Base-by-base conservation (phyloP, 2,888 invertebrate genomes). In the Stenoptilia bipunctidactyla region DNA sequence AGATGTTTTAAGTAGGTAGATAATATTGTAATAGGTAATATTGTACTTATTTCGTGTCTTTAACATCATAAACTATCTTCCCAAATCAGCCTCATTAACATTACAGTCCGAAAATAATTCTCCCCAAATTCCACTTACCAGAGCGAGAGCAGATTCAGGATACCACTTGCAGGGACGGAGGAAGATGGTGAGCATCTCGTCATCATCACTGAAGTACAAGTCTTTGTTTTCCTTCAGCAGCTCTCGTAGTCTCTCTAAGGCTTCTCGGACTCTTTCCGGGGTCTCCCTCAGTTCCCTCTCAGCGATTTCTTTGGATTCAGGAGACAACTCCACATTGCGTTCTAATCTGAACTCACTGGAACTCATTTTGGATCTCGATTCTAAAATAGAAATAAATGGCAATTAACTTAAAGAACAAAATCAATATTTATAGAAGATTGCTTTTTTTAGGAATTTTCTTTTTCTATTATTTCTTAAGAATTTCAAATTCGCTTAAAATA, bases 121-220 rank as follows among this genome's bases (percentile, higher is more conserved):
- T n/a, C n/a, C n/a, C n/a, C n/a, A n/a, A n/a, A n/a, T n/a, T n/a
- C 8, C 8, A 82, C 88, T 88, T 64, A 92, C 92, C 84, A 94
- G 75, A 58, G 89, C 89, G 41, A 89, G 75, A 0, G 94, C 94
- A 70, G 93, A 92, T 54, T 93, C 86, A 0, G 93, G 90, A 53
- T 94, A 93, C 79, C 88, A 94, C 66, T 94, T 94, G 73, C 91
- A 91, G 15, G 93, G 92, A 43, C 94, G 86, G 42, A 94, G 76
- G 61, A 92, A 93, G 46, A 92, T 90, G n/a, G 88, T 80, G 8
- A 94, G 85, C 34, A 91, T 87, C 25, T 92, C 92, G 51, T 94
- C 93, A 50, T 92, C 92, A 34, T 92, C 92, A 43, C 86, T 87
- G 56, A 76, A 92, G 58, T 86, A 80, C 40, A 93, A 60, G 45